Conservation (phyloP, 1,140 invertebrate genomes). For the Drosophila ficusphila region DNA sequence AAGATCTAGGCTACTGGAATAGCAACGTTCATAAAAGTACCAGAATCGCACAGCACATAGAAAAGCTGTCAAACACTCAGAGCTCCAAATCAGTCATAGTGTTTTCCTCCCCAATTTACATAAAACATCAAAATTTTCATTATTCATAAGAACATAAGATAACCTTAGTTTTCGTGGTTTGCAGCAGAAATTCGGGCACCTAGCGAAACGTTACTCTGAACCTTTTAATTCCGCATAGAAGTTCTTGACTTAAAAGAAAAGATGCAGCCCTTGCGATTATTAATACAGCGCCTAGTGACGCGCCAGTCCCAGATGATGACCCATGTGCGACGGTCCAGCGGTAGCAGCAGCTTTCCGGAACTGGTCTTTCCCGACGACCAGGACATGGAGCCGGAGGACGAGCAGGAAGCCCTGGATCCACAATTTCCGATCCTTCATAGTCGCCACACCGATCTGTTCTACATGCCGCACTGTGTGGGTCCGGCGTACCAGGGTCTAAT, state of each 20-base stretch:
- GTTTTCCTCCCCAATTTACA: neutral
- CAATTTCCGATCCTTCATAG: slow-evolving; percentile 35
- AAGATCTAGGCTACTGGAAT: neutral
- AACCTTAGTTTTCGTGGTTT: neutral
- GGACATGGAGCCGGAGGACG: slow-evolving; percentile 38
- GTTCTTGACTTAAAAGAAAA: neutral
- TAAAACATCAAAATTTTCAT: slow-evolving; percentile 15
- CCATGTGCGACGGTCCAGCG: slow-evolving; percentile 20
- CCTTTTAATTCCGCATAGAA: neutral
- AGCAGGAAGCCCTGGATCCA: neutral
- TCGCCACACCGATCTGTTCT: slow-evolving; percentile 40
- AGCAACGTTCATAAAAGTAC: too few relatives aligned
- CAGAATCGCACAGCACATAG: neutral
- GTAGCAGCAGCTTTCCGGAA: slow-evolving; percentile 23
- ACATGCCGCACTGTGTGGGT: slow-evolving; percentile 54
- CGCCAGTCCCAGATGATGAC: neutral
- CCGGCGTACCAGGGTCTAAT: slow-evolving; percentile 44
- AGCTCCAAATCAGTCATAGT: neutral
- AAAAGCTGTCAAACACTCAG: slow-evolving; percentile 4
- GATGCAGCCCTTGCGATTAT: slow-evolving; percentile 4
- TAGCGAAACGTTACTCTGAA: neutral
- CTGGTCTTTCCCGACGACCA: slow-evolving; percentile 36
- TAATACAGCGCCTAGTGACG: neutral
- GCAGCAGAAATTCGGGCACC: neutral
- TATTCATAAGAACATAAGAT: neutral